phyloP scores from a whole-genome alignment of 2,888 invertebrate genomes.

The Epinotia brunnichana region DNA sequence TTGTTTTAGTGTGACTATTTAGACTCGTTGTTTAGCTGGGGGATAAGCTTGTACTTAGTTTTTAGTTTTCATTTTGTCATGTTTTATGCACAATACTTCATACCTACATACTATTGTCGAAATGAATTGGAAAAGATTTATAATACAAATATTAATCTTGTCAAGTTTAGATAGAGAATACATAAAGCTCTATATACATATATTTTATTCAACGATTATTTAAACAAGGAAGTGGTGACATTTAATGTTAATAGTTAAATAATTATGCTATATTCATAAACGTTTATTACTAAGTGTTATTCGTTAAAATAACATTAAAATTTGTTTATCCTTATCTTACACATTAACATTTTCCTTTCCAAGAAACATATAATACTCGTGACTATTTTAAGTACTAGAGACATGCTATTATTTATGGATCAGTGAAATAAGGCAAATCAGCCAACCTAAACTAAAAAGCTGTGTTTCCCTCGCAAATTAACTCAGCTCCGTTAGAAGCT shows the following conservation, averaged over 20 bases:
- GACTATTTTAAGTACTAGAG: background rate
- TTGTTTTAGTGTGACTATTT: constrained; percentile 52
- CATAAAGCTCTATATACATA: no score
- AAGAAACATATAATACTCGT: background rate
- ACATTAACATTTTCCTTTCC: background rate
- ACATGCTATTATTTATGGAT: background rate
- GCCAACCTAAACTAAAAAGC: background rate
- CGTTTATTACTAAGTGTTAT: background rate
- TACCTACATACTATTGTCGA: no score
- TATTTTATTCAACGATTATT: no score
- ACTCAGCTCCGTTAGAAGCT: background rate
- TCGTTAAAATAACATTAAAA: background rate
- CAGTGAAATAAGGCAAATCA: background rate
- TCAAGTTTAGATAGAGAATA: no score
- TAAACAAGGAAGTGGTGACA: background rate
- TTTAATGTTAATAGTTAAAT: background rate
- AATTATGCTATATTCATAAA: background rate
- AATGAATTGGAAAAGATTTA: no score
- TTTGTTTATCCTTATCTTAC: background rate
- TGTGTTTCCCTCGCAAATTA: background rate
- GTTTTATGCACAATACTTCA: no score
- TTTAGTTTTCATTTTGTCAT: no score
- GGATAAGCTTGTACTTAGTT: no score
- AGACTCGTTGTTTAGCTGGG: background rate
- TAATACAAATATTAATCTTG: no score